Conservation (phyloP, 2,797 vertebrate species). For the Cercopithecus neglectus region DNA sequence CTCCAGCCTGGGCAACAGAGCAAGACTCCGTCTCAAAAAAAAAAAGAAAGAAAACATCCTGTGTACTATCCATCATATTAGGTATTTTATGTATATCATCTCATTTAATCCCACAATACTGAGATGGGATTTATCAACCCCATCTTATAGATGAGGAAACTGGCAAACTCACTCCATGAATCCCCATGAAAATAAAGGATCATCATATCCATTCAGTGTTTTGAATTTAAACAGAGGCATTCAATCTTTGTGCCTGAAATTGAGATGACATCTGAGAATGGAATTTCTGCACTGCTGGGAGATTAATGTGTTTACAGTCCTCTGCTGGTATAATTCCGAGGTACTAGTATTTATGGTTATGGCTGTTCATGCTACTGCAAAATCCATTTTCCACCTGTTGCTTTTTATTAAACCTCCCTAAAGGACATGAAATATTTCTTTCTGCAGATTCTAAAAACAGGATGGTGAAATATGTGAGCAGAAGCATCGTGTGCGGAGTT, state of each 20-base stretch:
- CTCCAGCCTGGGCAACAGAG: no score
- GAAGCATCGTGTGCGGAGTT: constrained; percentile 43
- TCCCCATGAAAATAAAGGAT: constrained; percentile 1
- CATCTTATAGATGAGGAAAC: constrained; percentile 20
- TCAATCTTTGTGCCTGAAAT: constrained; percentile 55
- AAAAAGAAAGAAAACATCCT: neutral
- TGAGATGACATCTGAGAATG: constrained; percentile 61
- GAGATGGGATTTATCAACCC: neutral
- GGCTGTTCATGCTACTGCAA: constrained; percentile 53
- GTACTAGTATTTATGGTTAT: constrained; percentile 67
- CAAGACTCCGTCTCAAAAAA: no score
- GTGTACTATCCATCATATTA: neutral
- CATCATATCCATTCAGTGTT: constrained; percentile 6
- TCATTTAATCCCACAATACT: neutral
- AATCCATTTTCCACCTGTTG: constrained; percentile 75
- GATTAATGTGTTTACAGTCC: constrained; percentile 70
- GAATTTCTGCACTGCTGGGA: constrained; percentile 52
- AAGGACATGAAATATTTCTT: constrained; percentile 73
- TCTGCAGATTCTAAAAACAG: constrained; percentile 57
- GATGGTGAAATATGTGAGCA: constrained; percentile 59
- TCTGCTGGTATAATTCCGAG: constrained; percentile 43
- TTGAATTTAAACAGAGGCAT: constrained; percentile 59
- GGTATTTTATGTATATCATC: neutral
- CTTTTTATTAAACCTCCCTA: constrained; percentile 67
- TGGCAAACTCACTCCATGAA: neutral